These are phyloP conservation scores for Noturus placidus DNA, from an alignment of 2,113 vertebrate genomes.

Conservation along the genomic window DNA sequence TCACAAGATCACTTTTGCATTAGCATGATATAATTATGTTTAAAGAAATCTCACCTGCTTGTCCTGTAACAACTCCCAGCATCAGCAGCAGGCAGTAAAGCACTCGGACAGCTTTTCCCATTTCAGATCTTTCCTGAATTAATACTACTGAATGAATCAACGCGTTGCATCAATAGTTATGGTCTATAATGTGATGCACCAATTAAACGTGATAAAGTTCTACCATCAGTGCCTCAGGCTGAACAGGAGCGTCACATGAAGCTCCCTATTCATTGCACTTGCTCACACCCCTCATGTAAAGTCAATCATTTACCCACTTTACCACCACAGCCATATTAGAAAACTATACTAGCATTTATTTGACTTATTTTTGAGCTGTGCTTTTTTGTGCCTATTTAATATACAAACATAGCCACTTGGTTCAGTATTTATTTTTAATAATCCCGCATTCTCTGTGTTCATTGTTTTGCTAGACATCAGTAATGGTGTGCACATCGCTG, in stretches of 20 bases:
- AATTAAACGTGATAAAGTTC: not conserved
- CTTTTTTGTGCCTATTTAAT: not conserved
- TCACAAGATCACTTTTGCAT: not conserved
- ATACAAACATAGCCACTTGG: not conserved
- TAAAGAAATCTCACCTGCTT: slow-evolving; percentile 59
- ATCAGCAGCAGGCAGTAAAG: slow-evolving; percentile 53
- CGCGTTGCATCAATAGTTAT: not conserved
- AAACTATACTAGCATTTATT: not conserved
- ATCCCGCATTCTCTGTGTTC: not conserved
- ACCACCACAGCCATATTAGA: not conserved
- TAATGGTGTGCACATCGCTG: not conserved
- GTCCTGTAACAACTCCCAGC: slow-evolving; percentile 43
- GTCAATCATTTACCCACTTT: slow-evolving; percentile 45
- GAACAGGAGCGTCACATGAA: slow-evolving; percentile 26
- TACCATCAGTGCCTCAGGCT: not conserved
- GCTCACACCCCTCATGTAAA: not conserved
- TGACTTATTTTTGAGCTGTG: not conserved
- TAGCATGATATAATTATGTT: not conserved
- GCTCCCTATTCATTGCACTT: not conserved
- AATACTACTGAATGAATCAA: not conserved
- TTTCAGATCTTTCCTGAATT: slow-evolving; percentile 35
- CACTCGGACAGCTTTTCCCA: slow-evolving; percentile 33
- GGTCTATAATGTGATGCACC: not conserved
- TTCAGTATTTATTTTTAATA: not conserved
- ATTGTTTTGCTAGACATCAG: not conserved